phyloP scores from a whole-genome alignment of 2,113 vertebrate genomes.

The Prinia subflava region DNA sequence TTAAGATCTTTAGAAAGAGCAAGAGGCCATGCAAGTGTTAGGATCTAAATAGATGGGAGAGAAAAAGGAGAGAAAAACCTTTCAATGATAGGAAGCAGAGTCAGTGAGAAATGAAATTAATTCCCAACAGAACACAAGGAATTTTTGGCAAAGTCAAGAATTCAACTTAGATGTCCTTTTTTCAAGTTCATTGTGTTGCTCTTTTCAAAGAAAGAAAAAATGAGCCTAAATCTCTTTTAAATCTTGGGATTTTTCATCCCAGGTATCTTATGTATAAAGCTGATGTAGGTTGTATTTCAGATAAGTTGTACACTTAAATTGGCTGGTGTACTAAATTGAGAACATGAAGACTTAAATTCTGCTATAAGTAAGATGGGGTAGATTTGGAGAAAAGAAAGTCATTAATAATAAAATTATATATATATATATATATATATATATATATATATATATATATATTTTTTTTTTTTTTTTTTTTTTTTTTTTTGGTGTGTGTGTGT shows the following conservation, averaged over 20 bases:
- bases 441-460: fast-evolving
- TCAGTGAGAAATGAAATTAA: neutral
- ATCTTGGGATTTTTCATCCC: neutral
- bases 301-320: neutral
- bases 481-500: neutral
- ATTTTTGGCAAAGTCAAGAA: neutral
- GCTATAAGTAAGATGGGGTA: neutral
- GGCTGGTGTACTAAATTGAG: neutral
- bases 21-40: neutral
- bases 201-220: neutral
- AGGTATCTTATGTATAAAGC: neutral
- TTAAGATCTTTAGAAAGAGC: neutral
- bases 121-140: neutral
- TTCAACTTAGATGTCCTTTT: neutral
- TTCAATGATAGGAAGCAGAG: neutral
- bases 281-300: neutral
- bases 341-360: neutral
- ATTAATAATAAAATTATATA: neutral
- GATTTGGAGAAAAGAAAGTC: neutral
- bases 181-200: neutral
- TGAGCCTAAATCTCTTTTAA: neutral
- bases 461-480: neutral
- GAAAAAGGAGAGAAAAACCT: neutral
- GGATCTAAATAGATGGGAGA: neutral
- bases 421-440: fast-evolving